Evolutionary conservation across 2,888 invertebrate genomes (phyloP).

Genomic region (Slavum lentiscoides): DNA sequence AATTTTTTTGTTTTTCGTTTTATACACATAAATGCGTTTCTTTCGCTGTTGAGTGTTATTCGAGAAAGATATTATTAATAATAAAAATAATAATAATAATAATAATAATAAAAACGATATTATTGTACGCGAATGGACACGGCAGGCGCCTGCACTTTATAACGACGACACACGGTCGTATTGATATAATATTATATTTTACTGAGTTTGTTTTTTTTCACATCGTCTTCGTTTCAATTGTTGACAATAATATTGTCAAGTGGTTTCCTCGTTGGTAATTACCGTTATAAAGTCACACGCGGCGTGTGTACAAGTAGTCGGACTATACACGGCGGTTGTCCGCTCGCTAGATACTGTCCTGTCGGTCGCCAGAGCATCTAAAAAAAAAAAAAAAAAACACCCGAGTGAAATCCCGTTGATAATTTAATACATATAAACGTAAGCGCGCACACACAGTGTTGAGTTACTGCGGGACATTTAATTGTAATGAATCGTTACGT

Average conservation of each 20-base stretch:
- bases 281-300: background rate
- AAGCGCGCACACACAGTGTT: background rate
- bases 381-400: constrained; percentile 13
- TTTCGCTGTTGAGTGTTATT: background rate
- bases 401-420: background rate
- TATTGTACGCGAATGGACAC: background rate
- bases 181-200: background rate
- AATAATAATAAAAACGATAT: no score
- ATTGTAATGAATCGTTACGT: background rate
- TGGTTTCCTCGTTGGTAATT: constrained; percentile 7
- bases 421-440: constrained; percentile 9
- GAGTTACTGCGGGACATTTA: background rate
- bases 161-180: constrained; percentile 30
- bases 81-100: no score
- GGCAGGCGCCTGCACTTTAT: constrained; percentile 13
- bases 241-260: constrained; percentile 14
- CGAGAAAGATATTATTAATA: background rate
- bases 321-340: background rate
- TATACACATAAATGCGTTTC: background rate
- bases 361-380: background rate
- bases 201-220: constrained; percentile 3
- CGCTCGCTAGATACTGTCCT: background rate
- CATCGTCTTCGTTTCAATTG: constrained; percentile 24
- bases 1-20: background rate
- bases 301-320: background rate